Evolutionary conservation across 2,888 invertebrate species (phyloP), one percentile per base, ranked within the genome.

Genomic region (Meteorus cinctellus): DNA sequence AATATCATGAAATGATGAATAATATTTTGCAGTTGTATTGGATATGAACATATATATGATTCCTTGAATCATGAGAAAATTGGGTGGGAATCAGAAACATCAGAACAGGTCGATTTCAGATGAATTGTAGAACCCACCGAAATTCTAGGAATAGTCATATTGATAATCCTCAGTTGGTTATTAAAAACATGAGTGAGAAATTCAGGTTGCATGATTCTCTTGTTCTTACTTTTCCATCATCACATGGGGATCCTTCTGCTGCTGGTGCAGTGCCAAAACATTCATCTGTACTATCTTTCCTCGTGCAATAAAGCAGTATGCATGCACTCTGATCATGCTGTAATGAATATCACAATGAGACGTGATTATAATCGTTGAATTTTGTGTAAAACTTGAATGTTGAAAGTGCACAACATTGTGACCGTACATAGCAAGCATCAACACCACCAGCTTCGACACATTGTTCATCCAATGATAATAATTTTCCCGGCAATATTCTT

Each of bases 401-500:
- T 24, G 24, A 24, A 41, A n/a, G 5, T 14, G 12, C 4, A 65
- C 0, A 63, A 66, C 65, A 48, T 34, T 29, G 31, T 65, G 8
- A 66, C 24, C 10, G 72, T 76, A 79, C 80, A 48, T 71, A 71
- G 45, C 78, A 80, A 51, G 78, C 71, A 73, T 71, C 41, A 10
- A 76, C 73, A 2, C 71, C 77, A 16, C 74, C 65, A 24, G 78
- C 76, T 29, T 65, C 68, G 19, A 29, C 41, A 71, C 80, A 80
- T 59, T 80, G 80, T 65, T 80, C 79, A 24, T 78, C 75, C 27
- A 78, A 29, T 8, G 76, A 67, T 60, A 79, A 16, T 12, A 79
- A 72, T 71, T 67, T 74, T 12, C 80, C 79, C n/a, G 80, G 77
- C 41, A 79, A 31, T 36, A 78, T 65, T 77, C 63, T 75, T 10